These are phyloP conservation scores for Drosophila pachea DNA, from an alignment of 1,140 invertebrate species.

Conservation along the genomic window DNA sequence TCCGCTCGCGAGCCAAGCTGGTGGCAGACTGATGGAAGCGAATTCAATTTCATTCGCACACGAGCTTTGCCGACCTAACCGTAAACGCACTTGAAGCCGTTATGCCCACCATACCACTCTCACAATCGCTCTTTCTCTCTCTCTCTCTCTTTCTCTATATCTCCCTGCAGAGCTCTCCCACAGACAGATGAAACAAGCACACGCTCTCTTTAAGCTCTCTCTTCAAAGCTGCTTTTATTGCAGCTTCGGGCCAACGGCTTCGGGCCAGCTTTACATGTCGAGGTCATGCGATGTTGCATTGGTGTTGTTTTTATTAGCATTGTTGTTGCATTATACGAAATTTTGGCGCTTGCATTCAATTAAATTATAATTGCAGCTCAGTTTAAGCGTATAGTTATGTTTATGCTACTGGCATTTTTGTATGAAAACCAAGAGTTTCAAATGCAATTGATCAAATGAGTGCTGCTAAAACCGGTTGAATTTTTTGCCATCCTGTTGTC, in stretches of 20 bases:
- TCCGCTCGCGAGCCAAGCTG: slow-evolving; percentile 71
- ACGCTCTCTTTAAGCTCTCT: slow-evolving; percentile 20
- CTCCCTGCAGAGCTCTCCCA: not conserved
- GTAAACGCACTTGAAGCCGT: slow-evolving; percentile 60
- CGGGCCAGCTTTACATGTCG: slow-evolving; percentile 70
- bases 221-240: slow-evolving; percentile 22
- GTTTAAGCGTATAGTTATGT: slow-evolving; percentile 57
- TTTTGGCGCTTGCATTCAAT: slow-evolving; percentile 62
- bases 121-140: slow-evolving; percentile 15
- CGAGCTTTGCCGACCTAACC: slow-evolving; percentile 57
- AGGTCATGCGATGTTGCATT: slow-evolving; percentile 58
- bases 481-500: slow-evolving; percentile 30
- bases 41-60: slow-evolving; percentile 57
- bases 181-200: not conserved
- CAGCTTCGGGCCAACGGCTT: slow-evolving; percentile 45
- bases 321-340: slow-evolving; percentile 41
- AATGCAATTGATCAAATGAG: slow-evolving; percentile 61
- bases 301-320: slow-evolving; percentile 38
- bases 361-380: slow-evolving; percentile 66
- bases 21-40: slow-evolving; percentile 72
- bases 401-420: slow-evolving; percentile 48
- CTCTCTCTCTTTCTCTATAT: not conserved
- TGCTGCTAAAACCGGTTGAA: slow-evolving; percentile 45
- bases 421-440: slow-evolving; percentile 60
- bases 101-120: slow-evolving; percentile 36